A percentile compares a stretch with the other conserved stretches of the same genome.
phyloP scores from a whole-genome alignment of 2,113 vertebrate genomes.

The Silurus asotus region DNA sequence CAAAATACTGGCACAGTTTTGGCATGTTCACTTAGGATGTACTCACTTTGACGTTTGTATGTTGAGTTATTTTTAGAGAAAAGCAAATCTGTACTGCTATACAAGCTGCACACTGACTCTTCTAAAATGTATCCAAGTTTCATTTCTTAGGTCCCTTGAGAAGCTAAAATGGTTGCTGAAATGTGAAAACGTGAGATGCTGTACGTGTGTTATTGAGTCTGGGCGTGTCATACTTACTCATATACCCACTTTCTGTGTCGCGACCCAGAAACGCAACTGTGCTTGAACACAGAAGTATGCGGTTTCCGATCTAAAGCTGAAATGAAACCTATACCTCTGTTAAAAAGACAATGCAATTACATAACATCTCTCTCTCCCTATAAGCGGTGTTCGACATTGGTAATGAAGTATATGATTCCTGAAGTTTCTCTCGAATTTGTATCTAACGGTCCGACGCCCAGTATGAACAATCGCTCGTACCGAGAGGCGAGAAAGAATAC shows the following conservation, averaged over 20 bases:
- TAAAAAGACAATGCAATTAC: background rate
- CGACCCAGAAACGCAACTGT: background rate
- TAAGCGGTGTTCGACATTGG: slow-evolving; percentile 48
- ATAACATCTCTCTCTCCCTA: slow-evolving; percentile 14
- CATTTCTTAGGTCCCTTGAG: no score
- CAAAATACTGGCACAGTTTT: no score
- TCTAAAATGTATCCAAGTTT: no score
- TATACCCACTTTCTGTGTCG: background rate
- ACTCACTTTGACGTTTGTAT: no score
- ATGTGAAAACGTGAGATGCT: no score
- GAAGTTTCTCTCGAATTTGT: slow-evolving; percentile 51
- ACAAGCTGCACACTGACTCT: no score
- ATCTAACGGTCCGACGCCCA: slow-evolving; percentile 48
- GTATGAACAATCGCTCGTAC: slow-evolving; percentile 34
- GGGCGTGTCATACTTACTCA: background rate
- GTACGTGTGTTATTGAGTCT: background rate
- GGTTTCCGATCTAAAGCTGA: background rate
- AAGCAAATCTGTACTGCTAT: no score
- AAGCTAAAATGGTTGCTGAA: no score
- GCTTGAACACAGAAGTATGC: background rate
- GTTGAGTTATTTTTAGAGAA: no score
- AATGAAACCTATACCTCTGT: background rate
- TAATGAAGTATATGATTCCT: slow-evolving; percentile 36
- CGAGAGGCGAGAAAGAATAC: background rate
- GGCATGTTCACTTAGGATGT: no score